Evolutionary conservation across 1,140 invertebrate species (phyloP).

Genomic region (Tyrophagus putrescentiae): DNA sequence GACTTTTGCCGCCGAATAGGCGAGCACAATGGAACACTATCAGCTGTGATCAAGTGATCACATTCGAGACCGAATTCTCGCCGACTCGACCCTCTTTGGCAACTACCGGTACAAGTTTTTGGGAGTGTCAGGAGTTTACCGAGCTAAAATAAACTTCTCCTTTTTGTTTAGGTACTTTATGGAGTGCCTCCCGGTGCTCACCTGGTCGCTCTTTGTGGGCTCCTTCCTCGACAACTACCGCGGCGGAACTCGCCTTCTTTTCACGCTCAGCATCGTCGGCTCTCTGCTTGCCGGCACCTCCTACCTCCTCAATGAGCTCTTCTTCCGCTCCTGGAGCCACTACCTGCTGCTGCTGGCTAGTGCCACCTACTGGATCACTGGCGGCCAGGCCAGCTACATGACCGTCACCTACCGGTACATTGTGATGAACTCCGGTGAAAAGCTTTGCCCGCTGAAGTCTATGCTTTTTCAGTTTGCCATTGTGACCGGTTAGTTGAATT

Average conservation of each 20-base stretch:
- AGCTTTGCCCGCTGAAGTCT: neutral
- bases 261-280: neutral
- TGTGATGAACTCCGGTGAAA: neutral
- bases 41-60: neutral
- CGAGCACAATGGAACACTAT: neutral
- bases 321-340: neutral
- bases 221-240: constrained; percentile 3
- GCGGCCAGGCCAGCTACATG: neutral
- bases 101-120: constrained; percentile 9
- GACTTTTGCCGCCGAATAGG: neutral
- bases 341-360: neutral
- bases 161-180: neutral
- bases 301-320: neutral
- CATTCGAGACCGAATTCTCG: neutral
- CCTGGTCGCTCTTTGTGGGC: constrained; percentile 11
- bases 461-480: neutral
- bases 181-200: neutral
- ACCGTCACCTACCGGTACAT: neutral
- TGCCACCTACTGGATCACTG: neutral
- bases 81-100: neutral
- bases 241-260: constrained; percentile 2
- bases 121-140: neutral
- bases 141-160: neutral
- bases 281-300: neutral
- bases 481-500: neutral